Percentiles rank a stretch among this genome's conserved stretches.
phyloP scores from a whole-genome alignment of 2,888 invertebrate species.

The Lordiphosa fenestrarum region DNA sequence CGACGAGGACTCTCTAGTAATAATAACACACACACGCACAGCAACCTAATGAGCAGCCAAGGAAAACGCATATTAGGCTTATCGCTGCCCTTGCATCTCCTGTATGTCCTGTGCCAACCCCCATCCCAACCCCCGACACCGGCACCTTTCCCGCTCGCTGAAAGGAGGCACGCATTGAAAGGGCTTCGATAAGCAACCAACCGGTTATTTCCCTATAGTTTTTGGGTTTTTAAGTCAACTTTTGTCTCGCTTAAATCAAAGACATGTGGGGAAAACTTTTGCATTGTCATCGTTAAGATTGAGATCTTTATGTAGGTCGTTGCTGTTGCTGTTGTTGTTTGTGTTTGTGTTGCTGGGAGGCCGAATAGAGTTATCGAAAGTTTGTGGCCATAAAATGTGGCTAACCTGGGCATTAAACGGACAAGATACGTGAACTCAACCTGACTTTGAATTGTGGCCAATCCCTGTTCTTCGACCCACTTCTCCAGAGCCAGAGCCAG shows the following conservation, averaged over 20 bases:
- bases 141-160: constrained; percentile 6
- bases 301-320: constrained; percentile 76
- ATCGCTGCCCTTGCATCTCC: constrained; percentile 66
- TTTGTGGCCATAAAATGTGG: constrained; percentile 35
- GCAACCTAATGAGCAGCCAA: constrained; percentile 71
- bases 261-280: constrained; percentile 55
- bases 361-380: constrained; percentile 32
- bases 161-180: constrained; percentile 45
- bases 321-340: not conserved
- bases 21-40: constrained; percentile 8
- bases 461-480: constrained; percentile 54
- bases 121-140: constrained; percentile 12
- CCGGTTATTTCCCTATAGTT: constrained; percentile 34
- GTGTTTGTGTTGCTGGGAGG: not conserved
- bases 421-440: constrained; percentile 21
- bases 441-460: constrained; percentile 14
- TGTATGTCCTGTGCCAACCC: constrained; percentile 23
- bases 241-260: constrained; percentile 57
- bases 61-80: constrained; percentile 73
- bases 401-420: constrained; percentile 5
- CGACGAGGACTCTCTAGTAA: constrained; percentile 39
- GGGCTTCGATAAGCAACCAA: constrained; percentile 57
- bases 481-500: constrained; percentile 26
- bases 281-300: constrained; percentile 77
- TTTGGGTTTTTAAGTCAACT: constrained; percentile 57